phyloP scores from a whole-genome alignment of 2,888 invertebrate genomes.

The Argyresthia albistria region DNA sequence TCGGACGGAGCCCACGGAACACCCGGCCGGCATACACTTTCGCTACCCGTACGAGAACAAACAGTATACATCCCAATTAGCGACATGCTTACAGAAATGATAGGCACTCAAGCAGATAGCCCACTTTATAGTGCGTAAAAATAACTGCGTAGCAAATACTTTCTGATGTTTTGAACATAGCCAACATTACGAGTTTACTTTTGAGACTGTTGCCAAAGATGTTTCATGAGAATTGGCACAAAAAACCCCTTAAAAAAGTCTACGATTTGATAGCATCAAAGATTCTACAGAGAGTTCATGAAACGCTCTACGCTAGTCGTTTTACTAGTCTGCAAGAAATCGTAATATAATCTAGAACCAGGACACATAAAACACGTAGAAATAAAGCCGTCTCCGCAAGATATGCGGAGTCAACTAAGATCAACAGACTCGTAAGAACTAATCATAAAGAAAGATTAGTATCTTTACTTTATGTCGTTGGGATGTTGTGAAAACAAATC shows the following conservation, averaged over 20 bases:
- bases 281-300: not conserved
- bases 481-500: conserved; percentile 32
- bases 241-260: no score
- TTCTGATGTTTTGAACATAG: not conserved
- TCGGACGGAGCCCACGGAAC: conserved; percentile 1
- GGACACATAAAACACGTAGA: not conserved
- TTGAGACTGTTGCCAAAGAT: no score
- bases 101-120: not conserved
- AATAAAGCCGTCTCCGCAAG: not conserved
- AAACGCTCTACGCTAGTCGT: not conserved
- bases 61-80: conserved; percentile 4
- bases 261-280: not conserved
- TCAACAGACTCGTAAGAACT: conserved; percentile 33
- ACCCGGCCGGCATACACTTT: conserved; percentile 5
- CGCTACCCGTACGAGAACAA: conserved; percentile 5
- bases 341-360: not conserved
- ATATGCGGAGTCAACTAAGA: conserved; percentile 12
- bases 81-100: conserved; percentile 2
- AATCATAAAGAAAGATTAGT: not conserved
- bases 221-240: no score
- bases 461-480: conserved; percentile 25
- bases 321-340: not conserved
- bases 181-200: not conserved
- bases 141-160: not conserved
- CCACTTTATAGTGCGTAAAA: conserved; percentile 2